These are phyloP conservation scores for Cebus imitator DNA, from an alignment of 2,113 vertebrate genomes.

Conservation along the genomic window DNA sequence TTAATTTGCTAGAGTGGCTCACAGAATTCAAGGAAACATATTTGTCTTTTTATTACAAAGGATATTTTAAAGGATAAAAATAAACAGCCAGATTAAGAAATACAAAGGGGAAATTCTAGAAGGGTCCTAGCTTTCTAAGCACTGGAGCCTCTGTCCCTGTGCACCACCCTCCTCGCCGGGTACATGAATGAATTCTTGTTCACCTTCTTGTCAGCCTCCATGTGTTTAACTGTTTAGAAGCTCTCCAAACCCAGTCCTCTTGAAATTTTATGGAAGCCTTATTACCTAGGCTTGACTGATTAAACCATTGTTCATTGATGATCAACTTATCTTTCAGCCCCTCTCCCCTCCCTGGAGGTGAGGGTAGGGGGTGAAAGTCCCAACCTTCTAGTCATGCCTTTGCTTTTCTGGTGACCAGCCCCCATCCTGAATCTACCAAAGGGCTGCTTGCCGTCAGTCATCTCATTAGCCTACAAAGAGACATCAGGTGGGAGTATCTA, in stretches of 20 bases:
- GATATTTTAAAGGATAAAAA: background rate
- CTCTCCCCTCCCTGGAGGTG: background rate
- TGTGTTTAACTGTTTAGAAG: background rate
- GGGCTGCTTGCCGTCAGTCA: background rate
- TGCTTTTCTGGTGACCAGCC: background rate
- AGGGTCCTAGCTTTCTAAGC: background rate
- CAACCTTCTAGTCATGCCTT: background rate
- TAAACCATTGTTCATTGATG: background rate
- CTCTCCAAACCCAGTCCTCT: background rate
- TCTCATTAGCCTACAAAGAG: background rate
- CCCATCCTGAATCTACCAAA: background rate
- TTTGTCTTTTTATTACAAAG: background rate
- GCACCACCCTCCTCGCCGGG: background rate
- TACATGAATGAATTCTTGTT: background rate
- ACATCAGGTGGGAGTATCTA: background rate
- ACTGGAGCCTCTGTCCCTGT: background rate
- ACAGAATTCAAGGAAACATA: background rate
- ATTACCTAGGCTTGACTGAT: background rate
- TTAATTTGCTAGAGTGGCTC: background rate
- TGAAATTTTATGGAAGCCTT: background rate
- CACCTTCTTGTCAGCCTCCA: background rate
- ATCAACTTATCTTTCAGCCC: background rate
- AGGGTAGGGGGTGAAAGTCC: background rate
- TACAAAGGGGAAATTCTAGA: background rate
- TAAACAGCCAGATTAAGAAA: background rate